Evolutionary conservation across 2,888 invertebrate genomes (phyloP).

Genomic region (Caenorhabditis zanzibari): DNA sequence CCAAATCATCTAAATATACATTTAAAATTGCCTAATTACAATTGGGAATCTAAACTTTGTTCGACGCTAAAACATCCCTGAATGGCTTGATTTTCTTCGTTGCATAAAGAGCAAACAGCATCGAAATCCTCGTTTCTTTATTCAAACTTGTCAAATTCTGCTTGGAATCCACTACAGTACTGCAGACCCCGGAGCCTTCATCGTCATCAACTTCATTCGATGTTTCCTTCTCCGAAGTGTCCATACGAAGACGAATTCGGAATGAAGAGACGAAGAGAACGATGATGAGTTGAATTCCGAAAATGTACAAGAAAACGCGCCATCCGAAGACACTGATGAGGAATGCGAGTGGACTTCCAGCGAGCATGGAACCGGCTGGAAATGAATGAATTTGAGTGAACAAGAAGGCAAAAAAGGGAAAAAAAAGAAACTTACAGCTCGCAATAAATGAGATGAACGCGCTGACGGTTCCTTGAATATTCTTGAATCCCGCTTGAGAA

Average conservation of each 20-base stretch:
- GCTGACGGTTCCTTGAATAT: conserved; percentile 68
- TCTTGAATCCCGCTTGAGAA: conserved; percentile 62
- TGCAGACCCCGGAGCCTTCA: conserved; percentile 50
- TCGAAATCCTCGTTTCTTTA: conserved; percentile 56
- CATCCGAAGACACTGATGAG: conserved; percentile 70
- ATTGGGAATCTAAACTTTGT: conserved; percentile 36
- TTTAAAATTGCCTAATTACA: background rate
- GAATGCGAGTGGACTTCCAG: conserved; percentile 70
- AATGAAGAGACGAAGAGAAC: conserved; percentile 64
- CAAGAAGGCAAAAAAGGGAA: too few relatives aligned
- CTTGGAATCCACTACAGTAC: conserved; percentile 50
- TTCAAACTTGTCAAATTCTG: conserved; percentile 47
- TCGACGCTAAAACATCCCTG: conserved; percentile 29
- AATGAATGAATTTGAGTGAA: background rate
- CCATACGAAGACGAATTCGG: conserved; percentile 63
- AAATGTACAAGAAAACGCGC: conserved; percentile 66
- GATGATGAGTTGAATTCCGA: conserved; percentile 62
- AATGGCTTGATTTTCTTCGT: conserved; percentile 58
- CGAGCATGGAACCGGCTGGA: conserved; percentile 76
- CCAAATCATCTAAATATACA: conserved; percentile 7
- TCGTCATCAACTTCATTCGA: conserved; percentile 25
- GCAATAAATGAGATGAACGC: conserved; percentile 74
- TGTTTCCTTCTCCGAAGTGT: conserved; percentile 16
- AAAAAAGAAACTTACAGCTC: conserved; percentile 73
- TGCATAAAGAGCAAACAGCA: conserved; percentile 50